These are phyloP conservation scores for Palythoa heliodiscus DNA, from an alignment of 92 coral and sea anemone species.

Conservation along the genomic window DNA sequence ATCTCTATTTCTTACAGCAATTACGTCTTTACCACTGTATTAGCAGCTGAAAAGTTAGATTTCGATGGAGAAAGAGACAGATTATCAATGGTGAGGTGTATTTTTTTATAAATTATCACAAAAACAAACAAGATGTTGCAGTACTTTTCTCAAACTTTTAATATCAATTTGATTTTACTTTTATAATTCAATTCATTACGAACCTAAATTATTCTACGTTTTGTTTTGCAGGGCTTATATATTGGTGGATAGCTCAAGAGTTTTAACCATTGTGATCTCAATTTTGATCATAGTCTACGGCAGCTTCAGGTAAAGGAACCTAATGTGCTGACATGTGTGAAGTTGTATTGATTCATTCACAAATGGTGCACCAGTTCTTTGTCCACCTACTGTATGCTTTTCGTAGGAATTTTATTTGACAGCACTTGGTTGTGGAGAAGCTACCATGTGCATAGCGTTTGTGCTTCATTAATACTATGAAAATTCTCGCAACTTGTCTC, in stretches of 20 bases:
- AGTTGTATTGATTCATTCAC: background rate
- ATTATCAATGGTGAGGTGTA: slow-evolving; percentile 68
- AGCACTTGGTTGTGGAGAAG: no score
- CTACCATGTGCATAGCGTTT: no score
- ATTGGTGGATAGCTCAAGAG: slow-evolving; percentile 87
- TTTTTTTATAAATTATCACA: background rate
- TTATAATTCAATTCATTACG: background rate
- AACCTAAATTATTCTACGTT: slow-evolving; percentile 5
- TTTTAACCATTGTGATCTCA: slow-evolving; percentile 85
- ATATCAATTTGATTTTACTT: background rate
- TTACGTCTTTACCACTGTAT: background rate
- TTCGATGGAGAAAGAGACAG: slow-evolving; percentile 68
- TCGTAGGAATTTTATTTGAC: background rate
- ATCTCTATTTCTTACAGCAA: background rate
- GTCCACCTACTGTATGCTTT: background rate
- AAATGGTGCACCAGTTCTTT: background rate
- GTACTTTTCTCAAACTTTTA: background rate
- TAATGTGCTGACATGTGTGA: background rate
- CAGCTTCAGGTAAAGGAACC: slow-evolving; percentile 77
- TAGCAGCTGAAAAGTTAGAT: background rate
- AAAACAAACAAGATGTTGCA: background rate
- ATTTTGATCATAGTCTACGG: slow-evolving; percentile 92
- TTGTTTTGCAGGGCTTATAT: slow-evolving; percentile 75
- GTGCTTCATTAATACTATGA: no score
- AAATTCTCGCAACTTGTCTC: no score